Conservation (phyloP, 2,888 invertebrate genomes). For the Limnephilus lunatus region DNA sequence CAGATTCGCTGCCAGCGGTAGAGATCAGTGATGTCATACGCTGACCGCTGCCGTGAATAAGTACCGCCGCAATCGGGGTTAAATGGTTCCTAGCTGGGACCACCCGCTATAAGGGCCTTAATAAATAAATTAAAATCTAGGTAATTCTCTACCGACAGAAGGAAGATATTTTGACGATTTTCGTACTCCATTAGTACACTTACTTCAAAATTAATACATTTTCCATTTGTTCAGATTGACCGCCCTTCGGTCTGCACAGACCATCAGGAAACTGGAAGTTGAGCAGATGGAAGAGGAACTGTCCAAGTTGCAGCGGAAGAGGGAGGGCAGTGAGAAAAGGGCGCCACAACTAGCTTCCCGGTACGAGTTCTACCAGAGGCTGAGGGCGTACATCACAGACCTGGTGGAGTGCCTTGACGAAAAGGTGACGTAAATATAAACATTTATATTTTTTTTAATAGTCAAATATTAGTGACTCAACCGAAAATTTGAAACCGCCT, state of each 20-base stretch:
- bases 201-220: background rate
- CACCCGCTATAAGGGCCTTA: no score
- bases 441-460: background rate
- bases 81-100: no score
- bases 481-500: no score
- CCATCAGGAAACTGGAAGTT: conserved; percentile 72
- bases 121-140: no score
- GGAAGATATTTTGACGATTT: background rate
- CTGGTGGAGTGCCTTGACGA: conserved; percentile 98
- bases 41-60: no score
- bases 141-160: no score
- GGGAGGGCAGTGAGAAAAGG: conserved; percentile 75
- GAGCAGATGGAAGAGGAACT: conserved; percentile 74
- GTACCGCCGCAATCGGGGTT: no score
- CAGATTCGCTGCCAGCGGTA: no score
- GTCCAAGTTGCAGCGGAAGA: conserved; percentile 70
- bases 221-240: conserved; percentile 5
- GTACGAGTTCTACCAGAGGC: conserved; percentile 96
- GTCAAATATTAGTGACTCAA: no score
- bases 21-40: no score
- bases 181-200: background rate
- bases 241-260: conserved; percentile 8
- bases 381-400: conserved; percentile 96
- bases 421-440: conserved; percentile 81
- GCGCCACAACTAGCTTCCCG: conserved; percentile 83